Evolutionary conservation across 2,888 invertebrate species (phyloP).

Genomic region (Sesia bembeciformis): DNA sequence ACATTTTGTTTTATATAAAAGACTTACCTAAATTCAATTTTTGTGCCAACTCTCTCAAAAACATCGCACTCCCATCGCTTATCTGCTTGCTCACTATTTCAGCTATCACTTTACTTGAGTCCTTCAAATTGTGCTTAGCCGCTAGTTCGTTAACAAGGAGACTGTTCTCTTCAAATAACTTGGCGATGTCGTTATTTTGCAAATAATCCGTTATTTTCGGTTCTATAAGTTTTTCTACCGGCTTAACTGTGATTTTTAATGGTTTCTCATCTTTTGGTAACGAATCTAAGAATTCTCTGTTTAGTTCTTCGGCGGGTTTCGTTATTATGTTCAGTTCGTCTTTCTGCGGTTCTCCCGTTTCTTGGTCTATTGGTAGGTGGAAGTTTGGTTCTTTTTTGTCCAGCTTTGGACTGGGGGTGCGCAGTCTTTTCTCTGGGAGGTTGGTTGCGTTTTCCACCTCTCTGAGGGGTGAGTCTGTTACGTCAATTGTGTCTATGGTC

Average conservation of each 20-base stretch:
- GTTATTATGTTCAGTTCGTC: constrained; percentile 34
- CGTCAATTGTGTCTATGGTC: constrained; percentile 51
- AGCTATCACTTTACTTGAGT: constrained; percentile 9
- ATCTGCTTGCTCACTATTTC: constrained; percentile 11
- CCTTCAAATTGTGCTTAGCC: constrained; percentile 10
- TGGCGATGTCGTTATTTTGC: constrained; percentile 10
- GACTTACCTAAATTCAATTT: constrained; percentile 36
- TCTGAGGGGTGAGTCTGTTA: constrained; percentile 52
- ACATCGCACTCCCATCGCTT: constrained; percentile 12
- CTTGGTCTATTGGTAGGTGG: constrained; percentile 17
- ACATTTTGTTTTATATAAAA: background rate
- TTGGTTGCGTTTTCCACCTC: constrained; percentile 18
- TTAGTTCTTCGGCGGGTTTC: constrained; percentile 54
- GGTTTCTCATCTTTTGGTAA: constrained; percentile 29
- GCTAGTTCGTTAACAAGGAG: constrained; percentile 8
- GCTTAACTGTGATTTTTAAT: constrained; percentile 38
- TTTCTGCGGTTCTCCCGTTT: constrained; percentile 24
- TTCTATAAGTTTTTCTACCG: constrained; percentile 43
- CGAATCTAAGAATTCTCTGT: constrained; percentile 58
- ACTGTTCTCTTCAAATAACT: constrained; percentile 13
- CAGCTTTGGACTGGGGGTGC: constrained; percentile 24
- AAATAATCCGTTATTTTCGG: constrained; percentile 1
- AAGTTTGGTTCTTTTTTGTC: constrained; percentile 11
- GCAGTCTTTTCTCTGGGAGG: constrained; percentile 22
- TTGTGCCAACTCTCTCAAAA: constrained; percentile 25